Conservation (phyloP, 2,888 invertebrate species). For the Chesias legatella region DNA sequence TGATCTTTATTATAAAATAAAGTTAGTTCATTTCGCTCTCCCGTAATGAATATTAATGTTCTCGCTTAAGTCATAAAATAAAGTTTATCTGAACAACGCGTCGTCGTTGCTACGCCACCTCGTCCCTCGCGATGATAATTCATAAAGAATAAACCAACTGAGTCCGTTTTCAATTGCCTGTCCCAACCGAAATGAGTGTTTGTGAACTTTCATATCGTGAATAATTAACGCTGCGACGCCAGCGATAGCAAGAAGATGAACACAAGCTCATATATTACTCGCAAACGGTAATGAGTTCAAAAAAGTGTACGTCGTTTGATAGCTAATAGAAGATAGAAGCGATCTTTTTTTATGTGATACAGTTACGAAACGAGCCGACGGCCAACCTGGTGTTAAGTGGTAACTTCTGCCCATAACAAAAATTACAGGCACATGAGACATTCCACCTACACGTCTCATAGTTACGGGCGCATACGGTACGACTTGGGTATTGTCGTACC, state of each 20-base stretch:
- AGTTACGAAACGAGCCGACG: too few relatives aligned
- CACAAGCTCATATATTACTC: too few relatives aligned
- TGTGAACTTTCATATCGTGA: constrained; percentile 62
- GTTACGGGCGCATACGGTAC: too few relatives aligned
- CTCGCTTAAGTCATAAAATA: constrained; percentile 76
- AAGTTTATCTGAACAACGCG: constrained; percentile 73
- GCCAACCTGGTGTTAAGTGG: too few relatives aligned
- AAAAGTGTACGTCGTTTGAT: too few relatives aligned
- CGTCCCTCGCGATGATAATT: constrained; percentile 63
- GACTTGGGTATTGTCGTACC: too few relatives aligned
- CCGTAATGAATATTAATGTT: constrained; percentile 78
- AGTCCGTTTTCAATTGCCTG: constrained; percentile 62
- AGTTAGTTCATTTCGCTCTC: constrained; percentile 72
- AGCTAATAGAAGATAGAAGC: too few relatives aligned
- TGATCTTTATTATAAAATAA: constrained; percentile 74
- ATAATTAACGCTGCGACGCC: constrained; percentile 55
- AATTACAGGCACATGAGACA: too few relatives aligned
- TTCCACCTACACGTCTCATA: too few relatives aligned
- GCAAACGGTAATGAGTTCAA: too few relatives aligned
- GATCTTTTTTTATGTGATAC: too few relatives aligned
- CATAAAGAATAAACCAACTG: constrained; percentile 69
- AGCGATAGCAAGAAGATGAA: constrained; percentile 38
- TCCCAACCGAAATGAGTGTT: constrained; percentile 63
- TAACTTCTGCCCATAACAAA: too few relatives aligned
- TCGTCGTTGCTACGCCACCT: constrained; percentile 54